These are phyloP conservation scores for Clarias pachynema DNA, from an alignment of 2,797 vertebrate genomes.

Conservation along the genomic window DNA sequence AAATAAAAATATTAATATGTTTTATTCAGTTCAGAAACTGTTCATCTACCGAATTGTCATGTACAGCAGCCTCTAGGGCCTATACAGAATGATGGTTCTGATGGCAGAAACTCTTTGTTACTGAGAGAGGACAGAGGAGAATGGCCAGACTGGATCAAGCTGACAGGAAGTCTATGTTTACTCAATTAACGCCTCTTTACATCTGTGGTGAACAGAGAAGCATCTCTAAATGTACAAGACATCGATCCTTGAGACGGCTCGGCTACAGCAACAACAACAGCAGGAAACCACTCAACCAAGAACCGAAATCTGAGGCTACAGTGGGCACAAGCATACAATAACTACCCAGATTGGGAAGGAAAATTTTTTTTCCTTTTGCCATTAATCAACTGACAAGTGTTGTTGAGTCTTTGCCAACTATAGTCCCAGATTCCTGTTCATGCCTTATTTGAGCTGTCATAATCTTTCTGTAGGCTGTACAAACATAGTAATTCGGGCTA, in stretches of 20 bases:
- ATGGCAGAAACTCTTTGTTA: background rate
- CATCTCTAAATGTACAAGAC: background rate
- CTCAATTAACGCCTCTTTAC: background rate
- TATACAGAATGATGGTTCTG: background rate
- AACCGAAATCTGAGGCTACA: background rate
- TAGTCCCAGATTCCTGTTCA: background rate
- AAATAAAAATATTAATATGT: background rate
- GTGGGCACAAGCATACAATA: background rate
- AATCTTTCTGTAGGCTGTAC: background rate
- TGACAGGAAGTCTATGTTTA: slow-evolving; percentile 1
- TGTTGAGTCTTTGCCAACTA: background rate
- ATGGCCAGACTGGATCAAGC: background rate
- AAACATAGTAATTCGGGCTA: slow-evolving; percentile 2
- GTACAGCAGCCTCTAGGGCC: background rate
- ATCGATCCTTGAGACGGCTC: background rate
- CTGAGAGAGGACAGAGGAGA: background rate
- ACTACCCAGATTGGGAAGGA: background rate
- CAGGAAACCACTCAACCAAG: background rate
- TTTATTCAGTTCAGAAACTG: background rate
- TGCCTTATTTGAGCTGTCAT: background rate
- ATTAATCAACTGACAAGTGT: background rate
- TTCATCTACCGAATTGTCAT: background rate
- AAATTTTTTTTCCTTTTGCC: background rate
- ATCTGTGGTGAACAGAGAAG: slow-evolving; percentile 11
- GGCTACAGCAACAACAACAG: background rate